Evolutionary conservation across 2,113 vertebrate genomes (phyloP).

Genomic region (Heloderma charlesbogerti): DNA sequence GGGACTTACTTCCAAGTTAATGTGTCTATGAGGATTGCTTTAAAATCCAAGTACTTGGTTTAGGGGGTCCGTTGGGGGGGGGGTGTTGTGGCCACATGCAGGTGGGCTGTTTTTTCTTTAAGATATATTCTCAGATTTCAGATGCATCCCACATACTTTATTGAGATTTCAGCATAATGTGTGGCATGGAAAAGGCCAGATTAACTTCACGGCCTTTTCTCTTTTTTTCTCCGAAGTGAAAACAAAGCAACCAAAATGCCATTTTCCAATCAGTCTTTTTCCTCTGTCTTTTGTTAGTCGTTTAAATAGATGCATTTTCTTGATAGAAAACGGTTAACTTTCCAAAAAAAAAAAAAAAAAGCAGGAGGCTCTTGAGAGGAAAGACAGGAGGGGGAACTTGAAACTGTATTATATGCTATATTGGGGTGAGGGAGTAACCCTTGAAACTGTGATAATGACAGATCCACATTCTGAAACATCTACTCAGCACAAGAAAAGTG

Average conservation of each 20-base stretch:
- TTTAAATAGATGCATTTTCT: conserved; percentile 74
- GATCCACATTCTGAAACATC: conserved; percentile 65
- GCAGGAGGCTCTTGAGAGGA: conserved; percentile 67
- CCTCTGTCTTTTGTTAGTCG: conserved; percentile 58
- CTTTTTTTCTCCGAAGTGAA: conserved; percentile 65
- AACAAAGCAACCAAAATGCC: conserved; percentile 27
- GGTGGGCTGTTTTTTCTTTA: conserved; percentile 41
- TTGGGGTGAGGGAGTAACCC: conserved; percentile 60
- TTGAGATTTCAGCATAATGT: conserved; percentile 61
- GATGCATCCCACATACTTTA: conserved; percentile 32
- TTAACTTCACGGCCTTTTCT: conserved; percentile 64
- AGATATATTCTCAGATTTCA: conserved; percentile 57
- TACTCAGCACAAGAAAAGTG: conserved; percentile 79
- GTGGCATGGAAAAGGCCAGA: conserved; percentile 65
- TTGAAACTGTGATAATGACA: conserved; percentile 76
- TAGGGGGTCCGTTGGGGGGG: neutral
- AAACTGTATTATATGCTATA: conserved; percentile 67
- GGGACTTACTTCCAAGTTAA: conserved; percentile 15
- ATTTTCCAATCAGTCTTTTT: conserved; percentile 63
- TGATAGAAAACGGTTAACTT: conserved; percentile 72
- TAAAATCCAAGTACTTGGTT: neutral
- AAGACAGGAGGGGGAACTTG: conserved; percentile 64
- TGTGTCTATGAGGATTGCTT: neutral
- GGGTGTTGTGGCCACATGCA: conserved; percentile 43
- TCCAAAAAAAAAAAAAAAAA: conserved; percentile 26